Base-by-base conservation (phyloP, 2,113 vertebrate genomes). In the Callipepla californica region DNA sequence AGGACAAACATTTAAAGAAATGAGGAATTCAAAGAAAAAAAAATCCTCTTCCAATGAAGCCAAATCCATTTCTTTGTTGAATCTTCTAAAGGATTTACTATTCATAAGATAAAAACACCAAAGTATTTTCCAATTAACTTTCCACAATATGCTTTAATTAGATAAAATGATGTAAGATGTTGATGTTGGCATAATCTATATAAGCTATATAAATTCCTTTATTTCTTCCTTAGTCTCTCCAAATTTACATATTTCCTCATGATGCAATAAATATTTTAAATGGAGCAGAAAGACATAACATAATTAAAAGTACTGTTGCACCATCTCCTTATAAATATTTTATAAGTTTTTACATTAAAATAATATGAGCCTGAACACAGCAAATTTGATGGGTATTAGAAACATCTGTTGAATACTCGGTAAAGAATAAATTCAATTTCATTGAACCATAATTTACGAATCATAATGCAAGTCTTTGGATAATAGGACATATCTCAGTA, bases 211-310 rank as follows among this genome's bases (percentile, higher is more conserved):
- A 90, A 92, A 90, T 93, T 88, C n/a, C 34, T 89, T 40, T 90
- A 61, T 89, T 94, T 95, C 76, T 96, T 93, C 17, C 68, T 80
- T 34, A 17, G 17, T 90, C 58, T 94, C 53, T 82, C 47, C 26
- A 84, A 95, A 96, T 96, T 96, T 96, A 95, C 87, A 95, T 96
- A 94, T 95, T 57, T 95, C 75, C 62, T 94, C 58, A 67, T 92
- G 40, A 48, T 77, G 72, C 44, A 96, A 96, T 97, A 97, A 97
- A 96, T 97, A 96, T 97, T 97, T 96, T 96, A 96, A 97, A 95
- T 93, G 68, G 69, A 97, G 74, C 76, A 97, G 91, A 97, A 96
- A 96, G 89, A 93, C 81, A 94, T 90, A 96, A 93, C 59, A 81
- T 97, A 97, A 97, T 96, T 97, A 97, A 97, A 96, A 94, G 81